phyloP scores from a whole-genome alignment of 2,113 vertebrate genomes.

The Nibea albiflora region DNA sequence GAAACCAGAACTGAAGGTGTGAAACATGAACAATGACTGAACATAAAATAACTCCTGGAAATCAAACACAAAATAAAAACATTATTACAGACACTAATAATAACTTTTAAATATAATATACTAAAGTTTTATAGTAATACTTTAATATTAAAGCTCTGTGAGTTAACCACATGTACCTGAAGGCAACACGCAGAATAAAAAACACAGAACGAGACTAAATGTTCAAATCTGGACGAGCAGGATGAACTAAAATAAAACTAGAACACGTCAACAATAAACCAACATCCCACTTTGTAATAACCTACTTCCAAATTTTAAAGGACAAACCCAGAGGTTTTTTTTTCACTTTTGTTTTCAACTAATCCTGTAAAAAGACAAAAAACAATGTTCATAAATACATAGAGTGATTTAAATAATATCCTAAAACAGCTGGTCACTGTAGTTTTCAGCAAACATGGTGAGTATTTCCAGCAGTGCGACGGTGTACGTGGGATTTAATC shows the following conservation, averaged over 20 bases:
- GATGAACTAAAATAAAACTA: constrained; percentile 16
- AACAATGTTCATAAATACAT: not conserved
- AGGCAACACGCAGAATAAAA: not conserved
- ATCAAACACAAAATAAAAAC: not conserved
- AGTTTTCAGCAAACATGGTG: not conserved
- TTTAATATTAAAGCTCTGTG: not conserved
- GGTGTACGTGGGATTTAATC: not conserved
- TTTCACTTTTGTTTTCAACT: not conserved
- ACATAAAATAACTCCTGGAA: not conserved
- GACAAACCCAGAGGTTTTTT: not conserved
- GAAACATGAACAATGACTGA: not conserved
- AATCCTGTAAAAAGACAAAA: not conserved
- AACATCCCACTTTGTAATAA: not conserved
- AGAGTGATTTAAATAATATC: not conserved
- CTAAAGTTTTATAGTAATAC: not conserved
- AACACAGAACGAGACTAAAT: constrained; percentile 2
- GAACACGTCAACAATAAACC: constrained; percentile 7
- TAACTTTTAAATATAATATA: not conserved
- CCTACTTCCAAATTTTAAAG: not conserved
- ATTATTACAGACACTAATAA: not conserved
- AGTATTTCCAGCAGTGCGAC: constrained; percentile 1
- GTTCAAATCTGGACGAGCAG: constrained; percentile 18
- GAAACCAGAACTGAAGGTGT: not conserved
- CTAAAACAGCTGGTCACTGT: not conserved
- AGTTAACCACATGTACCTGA: constrained; percentile 14